These are phyloP conservation scores for Volucella inflata DNA, from an alignment of 2,888 invertebrate species.

Conservation along the genomic window DNA sequence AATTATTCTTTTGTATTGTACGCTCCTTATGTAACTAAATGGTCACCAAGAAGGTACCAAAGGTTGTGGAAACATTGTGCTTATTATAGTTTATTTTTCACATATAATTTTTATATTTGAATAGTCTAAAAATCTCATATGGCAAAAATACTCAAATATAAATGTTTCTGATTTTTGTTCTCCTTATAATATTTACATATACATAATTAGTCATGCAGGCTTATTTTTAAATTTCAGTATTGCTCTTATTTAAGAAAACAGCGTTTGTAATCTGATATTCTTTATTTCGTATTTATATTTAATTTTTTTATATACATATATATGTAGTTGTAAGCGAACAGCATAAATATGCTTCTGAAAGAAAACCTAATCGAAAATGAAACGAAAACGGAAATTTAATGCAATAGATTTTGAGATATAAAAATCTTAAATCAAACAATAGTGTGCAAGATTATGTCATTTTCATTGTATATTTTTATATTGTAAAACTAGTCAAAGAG, in stretches of 20 bases:
- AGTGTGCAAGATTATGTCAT: conserved; percentile 55
- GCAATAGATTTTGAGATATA: conserved; percentile 58
- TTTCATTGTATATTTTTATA: conserved; percentile 75
- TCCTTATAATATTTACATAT: conserved; percentile 3
- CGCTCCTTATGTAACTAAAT: conserved; percentile 36
- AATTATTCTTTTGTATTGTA: conserved; percentile 16
- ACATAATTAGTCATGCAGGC: conserved; percentile 4
- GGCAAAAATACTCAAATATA: background rate
- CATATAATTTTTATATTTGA: conserved; percentile 44
- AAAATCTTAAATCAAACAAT: conserved; percentile 27
- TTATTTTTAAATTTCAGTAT: conserved; percentile 60
- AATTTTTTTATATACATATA: background rate
- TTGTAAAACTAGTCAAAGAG: conserved; percentile 73
- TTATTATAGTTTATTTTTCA: conserved; percentile 51
- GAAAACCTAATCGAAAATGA: conserved; percentile 9
- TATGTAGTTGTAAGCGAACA: conserved; percentile 13
- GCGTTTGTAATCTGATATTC: conserved; percentile 18
- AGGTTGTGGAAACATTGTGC: conserved; percentile 66
- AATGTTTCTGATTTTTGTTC: conserved; percentile 6
- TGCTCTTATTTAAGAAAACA: conserved; percentile 35
- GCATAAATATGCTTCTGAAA: conserved; percentile 16
- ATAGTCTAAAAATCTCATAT: conserved; percentile 32
- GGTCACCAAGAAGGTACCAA: conserved; percentile 48
- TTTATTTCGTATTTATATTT: conserved; percentile 21
- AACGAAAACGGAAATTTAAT: conserved; percentile 29